These are phyloP conservation scores for Phalacrocorax brasilianus DNA, from an alignment of 2,113 vertebrate species.

Conservation along the genomic window DNA sequence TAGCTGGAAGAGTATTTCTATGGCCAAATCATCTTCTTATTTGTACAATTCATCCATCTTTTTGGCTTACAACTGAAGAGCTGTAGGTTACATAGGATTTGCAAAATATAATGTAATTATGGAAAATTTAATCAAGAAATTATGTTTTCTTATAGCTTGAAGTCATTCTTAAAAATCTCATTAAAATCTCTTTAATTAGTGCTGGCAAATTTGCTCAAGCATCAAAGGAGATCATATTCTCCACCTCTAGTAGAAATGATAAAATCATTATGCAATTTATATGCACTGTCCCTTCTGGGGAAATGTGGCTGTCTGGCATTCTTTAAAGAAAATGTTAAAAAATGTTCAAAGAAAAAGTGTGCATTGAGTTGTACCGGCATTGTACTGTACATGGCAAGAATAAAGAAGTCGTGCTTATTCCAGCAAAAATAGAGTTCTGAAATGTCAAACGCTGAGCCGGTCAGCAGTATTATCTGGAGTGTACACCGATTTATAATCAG, in stretches of 20 bases:
- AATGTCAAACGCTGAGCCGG: background rate
- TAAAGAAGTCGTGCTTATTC: background rate
- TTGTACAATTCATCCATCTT: background rate
- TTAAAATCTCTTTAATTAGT: constrained; percentile 43
- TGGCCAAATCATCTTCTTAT: background rate
- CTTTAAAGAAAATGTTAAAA: background rate
- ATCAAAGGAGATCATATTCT: constrained; percentile 11
- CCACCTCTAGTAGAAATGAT: background rate
- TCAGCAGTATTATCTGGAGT: background rate
- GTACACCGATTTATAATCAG: background rate
- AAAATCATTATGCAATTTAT: constrained; percentile 34
- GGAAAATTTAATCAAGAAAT: constrained; percentile 44
- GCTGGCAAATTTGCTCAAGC: constrained; percentile 25
- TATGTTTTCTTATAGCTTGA: constrained; percentile 8
- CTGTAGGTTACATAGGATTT: background rate
- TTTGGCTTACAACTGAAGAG: background rate
- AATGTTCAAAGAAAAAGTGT: background rate
- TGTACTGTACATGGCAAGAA: background rate
- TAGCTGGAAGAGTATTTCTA: background rate
- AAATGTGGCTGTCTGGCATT: background rate
- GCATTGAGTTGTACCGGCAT: background rate
- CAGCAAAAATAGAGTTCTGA: background rate
- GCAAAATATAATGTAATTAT: constrained; percentile 28
- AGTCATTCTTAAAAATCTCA: constrained; percentile 37
- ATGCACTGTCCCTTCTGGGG: background rate